Conservation (phyloP, 2,797 vertebrate species). For the Selene dorsalis region DNA sequence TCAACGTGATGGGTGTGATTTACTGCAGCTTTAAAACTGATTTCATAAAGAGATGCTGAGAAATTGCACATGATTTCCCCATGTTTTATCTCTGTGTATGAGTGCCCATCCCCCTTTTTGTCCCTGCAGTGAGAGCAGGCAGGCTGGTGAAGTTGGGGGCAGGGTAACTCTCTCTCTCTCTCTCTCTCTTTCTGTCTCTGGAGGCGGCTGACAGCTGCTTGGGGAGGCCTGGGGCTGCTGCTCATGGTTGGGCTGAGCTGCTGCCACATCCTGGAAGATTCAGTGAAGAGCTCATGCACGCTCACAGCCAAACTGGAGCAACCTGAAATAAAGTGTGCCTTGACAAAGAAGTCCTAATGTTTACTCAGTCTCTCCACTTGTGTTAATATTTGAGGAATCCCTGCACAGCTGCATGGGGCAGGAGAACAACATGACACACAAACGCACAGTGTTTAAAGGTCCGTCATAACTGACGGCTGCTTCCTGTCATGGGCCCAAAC, state of each 20-base stretch:
- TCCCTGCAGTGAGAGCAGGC: slow-evolving; percentile 64
- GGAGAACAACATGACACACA: slow-evolving; percentile 43
- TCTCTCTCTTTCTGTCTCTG: slow-evolving; percentile 64
- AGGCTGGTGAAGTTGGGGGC: slow-evolving; percentile 77
- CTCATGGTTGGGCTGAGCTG: slow-evolving; percentile 47
- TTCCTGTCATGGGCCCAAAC: slow-evolving; percentile 51
- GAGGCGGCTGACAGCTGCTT: slow-evolving; percentile 79
- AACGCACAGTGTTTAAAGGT: slow-evolving; percentile 41
- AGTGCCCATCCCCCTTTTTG: slow-evolving; percentile 75
- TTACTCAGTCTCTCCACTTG: slow-evolving; percentile 73
- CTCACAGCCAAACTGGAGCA: slow-evolving; percentile 36
- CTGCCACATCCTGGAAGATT: slow-evolving; percentile 69
- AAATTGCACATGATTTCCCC: slow-evolving; percentile 46
- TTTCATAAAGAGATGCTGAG: slow-evolving; percentile 34
- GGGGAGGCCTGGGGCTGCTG: slow-evolving; percentile 70
- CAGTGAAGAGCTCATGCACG: slow-evolving; percentile 33
- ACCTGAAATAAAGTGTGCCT: slow-evolving; percentile 49
- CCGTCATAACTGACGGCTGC: slow-evolving; percentile 47
- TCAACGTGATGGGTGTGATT: neutral
- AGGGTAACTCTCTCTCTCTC: slow-evolving; percentile 62
- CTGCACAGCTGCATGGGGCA: slow-evolving; percentile 22
- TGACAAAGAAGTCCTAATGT: slow-evolving; percentile 64
- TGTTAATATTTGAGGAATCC: slow-evolving; percentile 77
- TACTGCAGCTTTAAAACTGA: slow-evolving; percentile 13
- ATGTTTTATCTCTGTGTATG: slow-evolving; percentile 23